These are phyloP conservation scores for Clytia hemisphaerica DNA, from an alignment of 30 jellyfish, hydroid and myxozoan genomes.

Conservation along the genomic window DNA sequence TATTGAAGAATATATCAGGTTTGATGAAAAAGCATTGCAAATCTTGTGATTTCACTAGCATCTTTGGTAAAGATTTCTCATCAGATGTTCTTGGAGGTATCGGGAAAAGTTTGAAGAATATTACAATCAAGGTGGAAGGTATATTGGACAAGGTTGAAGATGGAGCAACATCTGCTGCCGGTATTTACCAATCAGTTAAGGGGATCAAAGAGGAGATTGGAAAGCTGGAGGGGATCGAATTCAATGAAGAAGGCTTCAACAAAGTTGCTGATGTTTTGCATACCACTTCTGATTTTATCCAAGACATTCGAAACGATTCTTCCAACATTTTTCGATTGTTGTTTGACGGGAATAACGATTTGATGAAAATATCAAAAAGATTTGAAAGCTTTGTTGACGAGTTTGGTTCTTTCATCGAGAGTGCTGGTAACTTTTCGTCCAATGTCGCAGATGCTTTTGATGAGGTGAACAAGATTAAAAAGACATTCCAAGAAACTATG, in stretches of 20 bases:
- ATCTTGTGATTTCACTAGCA: constrained; percentile 40
- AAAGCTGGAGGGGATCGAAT: constrained; percentile 28
- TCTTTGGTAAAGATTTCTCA: constrained; percentile 61
- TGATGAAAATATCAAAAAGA: constrained; percentile 50
- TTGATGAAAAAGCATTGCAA: constrained; percentile 51
- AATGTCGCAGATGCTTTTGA: constrained; percentile 49
- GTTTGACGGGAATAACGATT: constrained; percentile 52
- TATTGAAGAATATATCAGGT: constrained; percentile 35
- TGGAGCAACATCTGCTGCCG: constrained; percentile 48
- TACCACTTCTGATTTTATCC: constrained; percentile 51
- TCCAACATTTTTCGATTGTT: constrained; percentile 41
- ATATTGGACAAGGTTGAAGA: constrained; percentile 59
- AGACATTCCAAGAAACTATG: constrained; percentile 27
- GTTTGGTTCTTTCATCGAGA: constrained; percentile 48
- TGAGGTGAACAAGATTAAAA: constrained; percentile 45
- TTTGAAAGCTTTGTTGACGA: constrained; percentile 60
- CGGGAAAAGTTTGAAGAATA: constrained; percentile 30
- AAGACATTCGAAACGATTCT: constrained; percentile 37
- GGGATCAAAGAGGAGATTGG: constrained; percentile 45
- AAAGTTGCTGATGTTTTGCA: constrained; percentile 36
- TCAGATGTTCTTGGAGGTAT: constrained; percentile 23
- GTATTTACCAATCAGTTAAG: constrained; percentile 39
- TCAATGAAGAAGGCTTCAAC: constrained; percentile 55
- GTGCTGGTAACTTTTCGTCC: constrained; percentile 54
- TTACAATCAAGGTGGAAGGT: constrained; percentile 43